Percentiles rank a stretch among this genome's conserved stretches.
phyloP scores from a whole-genome alignment of 2,888 invertebrate species.

The Calliopum simillimum region DNA sequence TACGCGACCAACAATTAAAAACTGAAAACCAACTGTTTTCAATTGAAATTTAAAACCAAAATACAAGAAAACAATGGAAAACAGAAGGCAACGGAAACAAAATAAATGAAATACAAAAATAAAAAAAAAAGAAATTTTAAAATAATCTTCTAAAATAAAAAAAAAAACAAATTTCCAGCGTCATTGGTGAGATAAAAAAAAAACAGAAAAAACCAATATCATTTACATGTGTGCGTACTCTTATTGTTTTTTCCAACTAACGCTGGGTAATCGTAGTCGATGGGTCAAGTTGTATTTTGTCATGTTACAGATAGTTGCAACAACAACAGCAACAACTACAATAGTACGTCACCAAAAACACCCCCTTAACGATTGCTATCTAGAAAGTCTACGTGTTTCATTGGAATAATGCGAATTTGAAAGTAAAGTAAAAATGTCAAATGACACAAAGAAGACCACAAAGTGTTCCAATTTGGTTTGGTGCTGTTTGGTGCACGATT shows the following conservation, averaged over 20 bases:
- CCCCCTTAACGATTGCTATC: conserved; percentile 5
- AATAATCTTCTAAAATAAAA: conserved; percentile 28
- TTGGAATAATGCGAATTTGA: conserved; percentile 7
- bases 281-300: conserved; percentile 26
- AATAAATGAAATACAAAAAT: conserved; percentile 4
- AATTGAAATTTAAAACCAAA: conserved; percentile 25
- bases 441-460: conserved; percentile 15
- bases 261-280: background rate
- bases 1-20: conserved; percentile 35
- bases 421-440: background rate
- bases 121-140: background rate
- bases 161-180: conserved; percentile 33
- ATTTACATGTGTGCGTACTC: background rate
- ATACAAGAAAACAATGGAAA: conserved; percentile 8
- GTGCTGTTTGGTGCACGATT: background rate
- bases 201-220: background rate
- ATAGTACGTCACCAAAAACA: conserved; percentile 16
- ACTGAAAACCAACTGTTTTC: conserved; percentile 37
- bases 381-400: background rate
- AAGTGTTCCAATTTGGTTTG: conserved; percentile 3
- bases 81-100: no score
- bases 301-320: conserved; percentile 11
- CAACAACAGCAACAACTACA: no score
- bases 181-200: conserved; percentile 39
- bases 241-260: background rate